Base-by-base conservation (phyloP, 2,888 invertebrate species). In the Scaeva pyrastri region DNA sequence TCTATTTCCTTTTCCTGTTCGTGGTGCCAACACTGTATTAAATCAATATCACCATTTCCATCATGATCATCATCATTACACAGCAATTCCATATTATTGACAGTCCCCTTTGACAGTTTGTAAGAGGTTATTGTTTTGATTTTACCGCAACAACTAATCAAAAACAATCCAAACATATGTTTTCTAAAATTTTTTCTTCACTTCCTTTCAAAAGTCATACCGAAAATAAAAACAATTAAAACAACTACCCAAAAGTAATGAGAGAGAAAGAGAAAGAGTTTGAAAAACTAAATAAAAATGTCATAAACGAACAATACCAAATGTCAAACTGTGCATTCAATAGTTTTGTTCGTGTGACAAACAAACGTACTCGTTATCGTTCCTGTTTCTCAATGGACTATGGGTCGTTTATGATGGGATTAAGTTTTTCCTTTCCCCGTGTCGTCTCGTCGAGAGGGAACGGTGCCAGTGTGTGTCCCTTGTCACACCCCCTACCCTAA, bases 161-260 rank as follows among this genome's bases (percentile, higher is more conserved):
- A 82, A 82, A 82, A 77, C 76, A 81, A 77, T 84, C 71, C 71
- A 86, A 86, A 86, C 85, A 86, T 81, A 56, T 81, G 81, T 72
- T 72, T 80, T 66, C 71, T 43, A n/a, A n/a, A n/a, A n/a, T 75
- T 56, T 56, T 23, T 52, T 5, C n/a, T 31, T 31, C 1, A 31
- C 31, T 31, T 31, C 6, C 5, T 8, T 31, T 31, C 31, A 31
- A 31, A 31, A 31, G 31, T 31, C 31, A 52, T 52, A 7, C 1
- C 23, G n/a, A 52, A 16, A 56, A 56, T 11, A 31, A 14, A 23
- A 26, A 14, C 4, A 26, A 14, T 2, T n/a, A 2, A 14, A 56
- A 1, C 14, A 58, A 45, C 12, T 7, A 19, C 12, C 21, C 8
- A 62, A 58, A 82, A 52, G 55, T 5, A 31, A 2, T 16, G 41